These are phyloP conservation scores for Sisyra terminalis DNA, from an alignment of 2,888 invertebrate species.

Conservation along the genomic window DNA sequence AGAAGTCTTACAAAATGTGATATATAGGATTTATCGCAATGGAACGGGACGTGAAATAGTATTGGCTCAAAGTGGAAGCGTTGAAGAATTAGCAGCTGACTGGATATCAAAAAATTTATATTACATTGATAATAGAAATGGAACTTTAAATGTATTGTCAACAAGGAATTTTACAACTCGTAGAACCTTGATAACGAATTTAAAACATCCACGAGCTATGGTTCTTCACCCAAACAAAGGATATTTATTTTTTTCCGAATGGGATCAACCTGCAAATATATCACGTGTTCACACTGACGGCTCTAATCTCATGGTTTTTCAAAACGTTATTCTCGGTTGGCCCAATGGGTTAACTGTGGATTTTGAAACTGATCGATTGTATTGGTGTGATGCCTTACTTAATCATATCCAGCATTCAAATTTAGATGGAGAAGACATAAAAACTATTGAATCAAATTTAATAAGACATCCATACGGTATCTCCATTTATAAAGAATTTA, in stretches of 20 bases:
- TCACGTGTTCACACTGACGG: constrained; percentile 87
- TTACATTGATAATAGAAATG: constrained; percentile 88
- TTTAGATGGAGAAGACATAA: constrained; percentile 79
- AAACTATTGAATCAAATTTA: constrained; percentile 71
- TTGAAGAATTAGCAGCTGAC: constrained; percentile 88
- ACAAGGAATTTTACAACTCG: constrained; percentile 73
- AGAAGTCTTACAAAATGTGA: constrained; percentile 90
- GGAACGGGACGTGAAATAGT: constrained; percentile 76
- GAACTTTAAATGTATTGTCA: constrained; percentile 83
- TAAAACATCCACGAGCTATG: constrained; percentile 88
- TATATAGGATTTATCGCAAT: constrained; percentile 66
- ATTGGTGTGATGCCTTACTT: constrained; percentile 93
- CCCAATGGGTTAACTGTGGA: constrained; percentile 94
- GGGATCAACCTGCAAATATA: constrained; percentile 93
- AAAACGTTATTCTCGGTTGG: constrained; percentile 87
- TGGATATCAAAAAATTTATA: constrained; percentile 93
- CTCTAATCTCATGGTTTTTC: constrained; percentile 68
- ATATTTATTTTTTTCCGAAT: constrained; percentile 88
- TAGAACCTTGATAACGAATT: constrained; percentile 65
- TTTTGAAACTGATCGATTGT: constrained; percentile 69
- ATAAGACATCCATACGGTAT: constrained; percentile 86
- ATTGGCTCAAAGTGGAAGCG: constrained; percentile 89
- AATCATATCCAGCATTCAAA: constrained; percentile 93
- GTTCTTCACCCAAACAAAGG: constrained; percentile 94
- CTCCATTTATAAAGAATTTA: constrained; percentile 74